Evolutionary conservation across 2,113 vertebrate species (phyloP).

Genomic region (Phoxinus phoxinus): DNA sequence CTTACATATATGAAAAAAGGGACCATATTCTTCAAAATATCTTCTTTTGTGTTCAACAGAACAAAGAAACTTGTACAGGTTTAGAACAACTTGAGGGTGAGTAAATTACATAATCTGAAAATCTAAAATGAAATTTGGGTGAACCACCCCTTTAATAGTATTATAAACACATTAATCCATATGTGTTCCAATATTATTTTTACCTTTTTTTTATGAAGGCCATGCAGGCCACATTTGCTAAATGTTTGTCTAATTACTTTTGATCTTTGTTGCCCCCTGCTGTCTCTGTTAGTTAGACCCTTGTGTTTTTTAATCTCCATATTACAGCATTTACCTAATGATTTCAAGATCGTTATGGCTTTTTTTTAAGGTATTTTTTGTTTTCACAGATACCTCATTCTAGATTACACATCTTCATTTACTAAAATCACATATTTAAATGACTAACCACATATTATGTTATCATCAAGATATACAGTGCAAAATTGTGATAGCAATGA

Average conservation of each 20-base stretch:
- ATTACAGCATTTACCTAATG: not conserved
- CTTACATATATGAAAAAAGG: too few species aligned
- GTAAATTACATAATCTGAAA: too few species aligned
- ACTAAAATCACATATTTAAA: too few species aligned
- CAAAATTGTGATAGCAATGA: not conserved
- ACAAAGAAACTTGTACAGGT: too few species aligned
- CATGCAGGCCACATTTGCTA: not conserved
- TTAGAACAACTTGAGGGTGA: too few species aligned
- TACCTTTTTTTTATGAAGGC: not conserved
- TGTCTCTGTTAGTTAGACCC: constrained; percentile 21
- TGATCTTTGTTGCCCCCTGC: constrained; percentile 31
- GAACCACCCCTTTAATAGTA: not conserved
- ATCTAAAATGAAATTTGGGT: too few species aligned
- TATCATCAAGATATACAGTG: too few species aligned
- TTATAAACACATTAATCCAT: not conserved
- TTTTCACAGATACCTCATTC: not conserved
- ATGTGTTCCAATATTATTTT: not conserved
- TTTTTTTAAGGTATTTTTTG: not conserved
- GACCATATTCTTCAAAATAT: too few species aligned
- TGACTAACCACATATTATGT: too few species aligned
- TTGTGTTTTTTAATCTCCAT: not conserved
- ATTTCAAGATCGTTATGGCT: not conserved
- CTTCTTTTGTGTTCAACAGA: too few species aligned
- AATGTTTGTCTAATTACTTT: not conserved
- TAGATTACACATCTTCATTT: too few species aligned